Conservation (phyloP, 1,140 invertebrate species). For the Drosophila pseudoananassae region DNA sequence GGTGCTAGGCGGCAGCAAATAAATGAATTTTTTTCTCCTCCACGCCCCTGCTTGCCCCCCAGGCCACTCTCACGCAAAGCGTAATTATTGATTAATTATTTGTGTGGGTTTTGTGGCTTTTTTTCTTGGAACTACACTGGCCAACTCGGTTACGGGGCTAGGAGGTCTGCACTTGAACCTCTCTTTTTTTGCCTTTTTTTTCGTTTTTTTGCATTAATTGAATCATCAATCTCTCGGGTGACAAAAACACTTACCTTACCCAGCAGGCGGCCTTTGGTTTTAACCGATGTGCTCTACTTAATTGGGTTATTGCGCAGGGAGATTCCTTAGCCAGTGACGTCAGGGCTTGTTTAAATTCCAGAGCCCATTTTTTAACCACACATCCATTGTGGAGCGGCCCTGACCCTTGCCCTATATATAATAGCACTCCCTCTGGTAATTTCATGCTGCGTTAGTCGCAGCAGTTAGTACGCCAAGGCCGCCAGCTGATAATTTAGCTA, state of each 20-base stretch:
- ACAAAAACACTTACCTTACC: slow-evolving; percentile 40
- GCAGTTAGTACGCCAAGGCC: slow-evolving; percentile 31
- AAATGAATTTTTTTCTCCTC: slow-evolving; percentile 28
- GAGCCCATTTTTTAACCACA: slow-evolving; percentile 8
- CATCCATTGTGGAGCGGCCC: slow-evolving; percentile 8
- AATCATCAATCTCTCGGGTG: slow-evolving; percentile 49
- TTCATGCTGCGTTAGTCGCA: slow-evolving; percentile 37
- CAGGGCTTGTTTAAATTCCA: slow-evolving; percentile 14
- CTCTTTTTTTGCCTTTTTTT: slow-evolving; percentile 3
- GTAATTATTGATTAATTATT: slow-evolving; percentile 76
- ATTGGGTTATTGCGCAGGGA: slow-evolving; percentile 41
- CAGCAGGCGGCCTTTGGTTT: slow-evolving; percentile 6
- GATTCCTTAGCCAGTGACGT: slow-evolving; percentile 17
- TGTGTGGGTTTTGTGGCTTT: slow-evolving; percentile 9
- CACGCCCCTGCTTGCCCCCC: neutral
- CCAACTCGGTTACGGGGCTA: neutral
- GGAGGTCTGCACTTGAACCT: slow-evolving; percentile 37
- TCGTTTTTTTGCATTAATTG: slow-evolving; percentile 45
- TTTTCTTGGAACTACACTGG: slow-evolving; percentile 29
- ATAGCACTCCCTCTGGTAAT: neutral
- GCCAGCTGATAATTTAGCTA: slow-evolving; percentile 42
- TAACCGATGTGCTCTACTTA: slow-evolving; percentile 19
- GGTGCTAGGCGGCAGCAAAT: slow-evolving; percentile 28
- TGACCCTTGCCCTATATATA: slow-evolving; percentile 25
- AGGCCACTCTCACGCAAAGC: slow-evolving; percentile 48